These are phyloP conservation scores for Athalia circularis DNA, from an alignment of 2,888 invertebrate genomes.

Conservation along the genomic window DNA sequence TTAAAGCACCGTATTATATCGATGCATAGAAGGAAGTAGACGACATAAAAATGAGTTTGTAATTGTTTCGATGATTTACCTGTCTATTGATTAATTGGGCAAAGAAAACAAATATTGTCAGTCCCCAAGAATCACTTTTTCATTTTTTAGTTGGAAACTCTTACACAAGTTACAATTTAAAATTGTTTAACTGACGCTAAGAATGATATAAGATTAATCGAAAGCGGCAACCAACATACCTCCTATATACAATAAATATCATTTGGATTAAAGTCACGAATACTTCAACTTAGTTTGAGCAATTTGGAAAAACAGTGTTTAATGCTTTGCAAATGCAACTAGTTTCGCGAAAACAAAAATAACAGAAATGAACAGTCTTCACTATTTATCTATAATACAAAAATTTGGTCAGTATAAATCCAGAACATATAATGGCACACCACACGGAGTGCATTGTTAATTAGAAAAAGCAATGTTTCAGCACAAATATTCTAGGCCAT, in stretches of 20 bases:
- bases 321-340: neutral
- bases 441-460: neutral
- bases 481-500: conserved; percentile 9
- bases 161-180: neutral
- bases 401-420: neutral
- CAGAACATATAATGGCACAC: too few species aligned
- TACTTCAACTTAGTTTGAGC: conserved; percentile 13
- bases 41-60: conserved; percentile 11
- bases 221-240: neutral
- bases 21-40: neutral
- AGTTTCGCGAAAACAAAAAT: neutral
- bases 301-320: conserved; percentile 12
- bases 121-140: conserved; percentile 1
- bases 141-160: neutral
- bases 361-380: neutral
- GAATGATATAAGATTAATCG: conserved; percentile 2
- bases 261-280: conserved; percentile 15
- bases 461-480: neutral
- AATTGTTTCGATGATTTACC: conserved; percentile 1
- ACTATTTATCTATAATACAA: neutral
- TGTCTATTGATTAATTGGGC: neutral
- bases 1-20: neutral
- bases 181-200: neutral
- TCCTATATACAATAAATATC: conserved; percentile 17
- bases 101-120: too few species aligned